Base-by-base conservation (phyloP, 2,888 invertebrate species). In the Ecliptopera silaceata region DNA sequence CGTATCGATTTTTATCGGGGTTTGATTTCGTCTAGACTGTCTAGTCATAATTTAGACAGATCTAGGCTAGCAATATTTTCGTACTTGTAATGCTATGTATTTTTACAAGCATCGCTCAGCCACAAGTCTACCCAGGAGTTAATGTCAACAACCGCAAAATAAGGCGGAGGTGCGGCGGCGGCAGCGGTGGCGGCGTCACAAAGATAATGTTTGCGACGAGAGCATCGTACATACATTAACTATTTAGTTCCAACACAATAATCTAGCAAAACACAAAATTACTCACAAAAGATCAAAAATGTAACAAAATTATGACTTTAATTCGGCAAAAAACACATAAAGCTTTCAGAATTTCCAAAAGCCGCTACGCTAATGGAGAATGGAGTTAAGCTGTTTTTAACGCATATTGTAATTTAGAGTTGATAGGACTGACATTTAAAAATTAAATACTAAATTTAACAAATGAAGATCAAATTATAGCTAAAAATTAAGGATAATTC, bases 101-200 rank as follows among this genome's bases (percentile, higher is more conserved):
- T 3, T 4, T n/a, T n/a, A 20, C 3, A 41, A 39, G 49, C 26
- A 44, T 52, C 32, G 29, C n/a, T 41, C 11, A 42, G 26, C 47
- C 70, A 69, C 68, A 73, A 72, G 70, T 72, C 67, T 70, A 74
- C 63, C 60, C 59, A 69, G 63, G 45, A 61, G 61, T 68, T 34
- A 36, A 65, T 75, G 78, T 80, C 79, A 80, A 77, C 78, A 81
- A 76, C 78, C 77, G 69, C 71, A 47, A 64, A 71, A 66, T 64
- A 64, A 56, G 57, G 51, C 46, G 50, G 57, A 41, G 48, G 48
- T 39, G 39, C 29, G n/a, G 36, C 32, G 45, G 34, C 36, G 4
- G 4, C 6, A 26, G 62, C 69, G 67, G 56, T 59, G 57, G 46
- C 52, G 56, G 56, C 56, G 56, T 50, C 47, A 54, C 54, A 46